These are phyloP conservation scores for Cheilosia vulpina DNA, from an alignment of 2,888 invertebrate genomes.

Conservation along the genomic window DNA sequence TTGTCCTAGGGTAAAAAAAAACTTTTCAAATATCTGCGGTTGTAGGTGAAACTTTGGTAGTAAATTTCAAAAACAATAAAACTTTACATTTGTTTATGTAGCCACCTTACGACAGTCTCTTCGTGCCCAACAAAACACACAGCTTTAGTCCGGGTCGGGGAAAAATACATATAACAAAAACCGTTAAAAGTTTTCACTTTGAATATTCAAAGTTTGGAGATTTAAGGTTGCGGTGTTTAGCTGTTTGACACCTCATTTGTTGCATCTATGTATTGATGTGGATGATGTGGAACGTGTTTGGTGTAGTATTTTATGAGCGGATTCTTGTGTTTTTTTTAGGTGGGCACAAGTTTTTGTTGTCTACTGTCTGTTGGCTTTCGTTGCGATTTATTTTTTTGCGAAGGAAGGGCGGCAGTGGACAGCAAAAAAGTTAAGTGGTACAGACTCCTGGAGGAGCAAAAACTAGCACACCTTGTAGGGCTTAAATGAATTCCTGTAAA, in stretches of 20 bases:
- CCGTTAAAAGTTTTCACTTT: slow-evolving; percentile 62
- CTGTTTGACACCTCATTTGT: slow-evolving; percentile 72
- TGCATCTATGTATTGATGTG: slow-evolving; percentile 48
- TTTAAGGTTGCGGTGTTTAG: slow-evolving; percentile 44
- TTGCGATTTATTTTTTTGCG: neutral
- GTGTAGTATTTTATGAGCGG: slow-evolving; percentile 30
- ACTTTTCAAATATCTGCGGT: slow-evolving; percentile 75
- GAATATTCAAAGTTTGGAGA: slow-evolving; percentile 61
- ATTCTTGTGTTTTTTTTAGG: slow-evolving; percentile 31
- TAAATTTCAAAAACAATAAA: slow-evolving; percentile 74
- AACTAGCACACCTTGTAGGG: slow-evolving; percentile 47
- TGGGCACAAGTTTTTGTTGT: slow-evolving; percentile 4
- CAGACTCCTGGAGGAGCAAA: slow-evolving; percentile 13
- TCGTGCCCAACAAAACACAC: neutral
- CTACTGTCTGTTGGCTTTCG: slow-evolving; percentile 23
- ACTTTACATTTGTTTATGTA: slow-evolving; percentile 71
- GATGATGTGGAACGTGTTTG: slow-evolving; percentile 52
- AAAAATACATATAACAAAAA: neutral
- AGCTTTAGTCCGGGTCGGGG: slow-evolving; percentile 1
- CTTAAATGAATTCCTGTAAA: slow-evolving; percentile 72
- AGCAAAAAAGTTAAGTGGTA: slow-evolving; percentile 27
- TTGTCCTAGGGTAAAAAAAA: slow-evolving; percentile 17
- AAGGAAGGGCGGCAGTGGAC: neutral
- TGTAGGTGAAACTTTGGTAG: slow-evolving; percentile 71
- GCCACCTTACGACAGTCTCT: slow-evolving; percentile 4